These are phyloP conservation scores for Margarornis squamiger DNA, from an alignment of 2,797 vertebrate species.

Conservation along the genomic window DNA sequence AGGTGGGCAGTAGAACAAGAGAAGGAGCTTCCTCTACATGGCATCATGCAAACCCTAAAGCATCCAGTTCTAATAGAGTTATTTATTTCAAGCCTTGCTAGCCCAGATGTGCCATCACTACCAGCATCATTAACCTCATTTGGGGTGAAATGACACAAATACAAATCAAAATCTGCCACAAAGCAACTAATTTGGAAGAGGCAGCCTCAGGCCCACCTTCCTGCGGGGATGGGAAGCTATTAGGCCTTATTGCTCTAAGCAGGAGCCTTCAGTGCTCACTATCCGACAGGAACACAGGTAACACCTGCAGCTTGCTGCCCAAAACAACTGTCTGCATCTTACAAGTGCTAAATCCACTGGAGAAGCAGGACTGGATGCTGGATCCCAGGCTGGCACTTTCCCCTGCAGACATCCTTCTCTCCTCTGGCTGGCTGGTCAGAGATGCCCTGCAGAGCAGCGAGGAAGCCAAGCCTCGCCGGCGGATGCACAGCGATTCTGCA, in stretches of 20 bases:
- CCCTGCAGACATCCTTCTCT: neutral
- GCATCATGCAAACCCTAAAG: neutral
- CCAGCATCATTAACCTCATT: slow-evolving; percentile 48
- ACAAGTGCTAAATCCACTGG: neutral
- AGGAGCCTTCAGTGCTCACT: neutral
- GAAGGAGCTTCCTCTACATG: neutral
- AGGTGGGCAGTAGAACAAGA: neutral
- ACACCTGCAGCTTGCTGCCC: neutral
- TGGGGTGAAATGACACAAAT: neutral
- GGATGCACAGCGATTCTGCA: neutral
- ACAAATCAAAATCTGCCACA: slow-evolving; percentile 13
- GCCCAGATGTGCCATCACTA: slow-evolving; percentile 22
- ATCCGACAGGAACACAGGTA: neutral
- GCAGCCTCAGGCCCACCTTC: neutral
- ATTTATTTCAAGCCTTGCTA: slow-evolving; percentile 41
- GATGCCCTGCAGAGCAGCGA: neutral
- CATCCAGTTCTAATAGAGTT: slow-evolving; percentile 24
- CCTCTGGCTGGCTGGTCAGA: neutral
- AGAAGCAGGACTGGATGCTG: neutral
- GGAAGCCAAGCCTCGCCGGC: neutral
- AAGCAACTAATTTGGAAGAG: slow-evolving; percentile 25
- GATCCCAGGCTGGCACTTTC: neutral
- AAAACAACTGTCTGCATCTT: neutral
- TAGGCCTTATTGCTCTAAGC: neutral
- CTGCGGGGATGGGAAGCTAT: neutral